Base-by-base conservation (phyloP, 1,140 invertebrate species). In the Platyscapa corneri region DNA sequence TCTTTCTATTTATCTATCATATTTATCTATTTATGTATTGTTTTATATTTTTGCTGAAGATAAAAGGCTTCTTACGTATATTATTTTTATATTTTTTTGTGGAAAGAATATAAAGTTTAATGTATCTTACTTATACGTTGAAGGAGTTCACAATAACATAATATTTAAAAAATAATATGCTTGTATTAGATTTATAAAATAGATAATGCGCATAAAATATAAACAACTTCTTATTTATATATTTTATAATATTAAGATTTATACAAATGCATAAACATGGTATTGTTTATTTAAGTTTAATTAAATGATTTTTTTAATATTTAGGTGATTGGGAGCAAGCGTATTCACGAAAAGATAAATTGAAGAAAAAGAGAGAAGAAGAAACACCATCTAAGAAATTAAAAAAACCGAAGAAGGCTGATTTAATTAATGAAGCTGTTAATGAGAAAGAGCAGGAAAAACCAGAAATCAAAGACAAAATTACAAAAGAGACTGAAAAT, bases 311-410 rank as follows among this genome's bases (percentile, higher is more conserved):
- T 74, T 1, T n/a, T 3, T n/a, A 42, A 27, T 88, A 86, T 91
- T 23, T 83, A 94, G 94, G 94, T 80, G 94, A 95, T 64, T 96
- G 96, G 96, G 95, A 96, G 89, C 96, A 95, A 89, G 96, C 96
- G 20, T 95, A 95, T 77, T 95, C 95, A 8, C 95, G 94, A 88
- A 95, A 94, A 79, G 95, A 95, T 81, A 96, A 96, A 53, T 79
- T 86, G 86, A 96, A 96, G 87, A 94, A 93, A 92, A 95, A 90
- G 87, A 95, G 94, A 80, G 93, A 94, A 70, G 94, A 94, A 65
- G 92, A 93, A 72, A 93, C 92, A 14, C 94, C 94, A 30, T 91
- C 90, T 3, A 94, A 95, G 88, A 94, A 93, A 78, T 89, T 81
- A 34, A 94, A 94, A 76, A 94, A 93, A 74, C 82, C 86, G 32